Evolutionary conservation across 2,113 vertebrate species (phyloP), one percentile per base, ranked within the genome.

Genomic region (Pelecanoides urinatrix): DNA sequence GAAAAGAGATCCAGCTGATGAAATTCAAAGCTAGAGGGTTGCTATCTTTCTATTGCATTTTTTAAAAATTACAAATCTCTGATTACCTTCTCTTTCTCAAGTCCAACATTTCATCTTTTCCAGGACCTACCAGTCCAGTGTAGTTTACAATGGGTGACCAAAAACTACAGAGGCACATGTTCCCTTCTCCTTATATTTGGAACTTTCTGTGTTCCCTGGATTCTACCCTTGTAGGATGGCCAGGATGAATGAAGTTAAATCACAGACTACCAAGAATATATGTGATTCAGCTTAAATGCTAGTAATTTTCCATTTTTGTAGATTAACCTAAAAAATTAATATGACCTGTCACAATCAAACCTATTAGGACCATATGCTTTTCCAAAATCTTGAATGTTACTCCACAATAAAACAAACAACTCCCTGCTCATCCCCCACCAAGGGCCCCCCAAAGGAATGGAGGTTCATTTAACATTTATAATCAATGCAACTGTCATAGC

Each of bases 361-460:
- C 26, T 72, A 20, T 45, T 34, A 61, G 4, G 14, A 40, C 19
- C 6, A 52, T 12, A 75, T 6, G 3, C 2, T 67, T 91, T 81
- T 72, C 49, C 29, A 78, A 63, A 77, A 63, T 36, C 15, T 75
- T 63, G 11, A 87, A 22, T n/a, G 11, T 50, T 73, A 40, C 13
- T 70, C 13, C 34, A 10, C 16, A 62, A 22, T 63, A 75, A 62
- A 84, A 14, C 3, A 55, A 67, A 4, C 3, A 68, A 29, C 7
- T 56, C 10, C 13, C 20, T 2, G 1, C 6, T 38, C 13, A 36
- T 1, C 5, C 1, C 1, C 10, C 13, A 44, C 13, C 7, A 55
- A 58, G 3, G 29, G 1, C 2, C 6, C 7, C 13, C 11, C 8
- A 44, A 34, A 82, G 7, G 7, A 92, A n/a, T 14, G 7, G 10